Evolutionary conservation across 2,113 vertebrate species (phyloP).

Genomic region (Apteryx mantelli): DNA sequence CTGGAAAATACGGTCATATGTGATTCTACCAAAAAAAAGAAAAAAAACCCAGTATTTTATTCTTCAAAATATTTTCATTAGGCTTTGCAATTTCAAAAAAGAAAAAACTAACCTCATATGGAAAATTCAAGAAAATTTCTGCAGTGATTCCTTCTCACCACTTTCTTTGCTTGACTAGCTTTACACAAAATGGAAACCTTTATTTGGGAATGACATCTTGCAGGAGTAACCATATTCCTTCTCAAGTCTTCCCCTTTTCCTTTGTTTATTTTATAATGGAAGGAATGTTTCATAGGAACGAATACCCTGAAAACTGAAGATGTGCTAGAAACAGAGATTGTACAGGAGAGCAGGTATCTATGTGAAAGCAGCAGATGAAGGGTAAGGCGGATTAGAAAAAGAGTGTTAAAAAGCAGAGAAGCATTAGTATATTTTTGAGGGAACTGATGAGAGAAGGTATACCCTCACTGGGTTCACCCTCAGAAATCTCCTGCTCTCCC

Average conservation of each 20-base stretch:
- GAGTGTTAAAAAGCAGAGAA: background rate
- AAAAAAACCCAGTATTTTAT: background rate
- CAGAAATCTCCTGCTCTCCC: background rate
- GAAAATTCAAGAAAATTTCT: background rate
- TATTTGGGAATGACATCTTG: background rate
- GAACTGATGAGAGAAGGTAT: background rate
- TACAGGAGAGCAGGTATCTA: background rate
- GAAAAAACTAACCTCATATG: fast-evolving
- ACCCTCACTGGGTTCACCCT: background rate
- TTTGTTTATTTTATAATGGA: background rate
- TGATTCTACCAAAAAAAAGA: background rate
- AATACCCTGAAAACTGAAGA: background rate
- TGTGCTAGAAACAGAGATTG: background rate
- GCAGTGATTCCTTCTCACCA: background rate
- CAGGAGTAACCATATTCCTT: background rate
- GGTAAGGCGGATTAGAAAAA: background rate
- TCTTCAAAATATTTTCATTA: background rate
- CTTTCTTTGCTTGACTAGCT: background rate
- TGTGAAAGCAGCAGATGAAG: background rate
- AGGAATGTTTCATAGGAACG: background rate
- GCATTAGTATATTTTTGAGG: background rate
- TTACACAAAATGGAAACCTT: background rate
- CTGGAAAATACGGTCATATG: background rate
- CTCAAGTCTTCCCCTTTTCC: background rate
- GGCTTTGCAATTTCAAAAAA: background rate